Percentiles rank a stretch among this genome's conserved stretches.
These are phyloP conservation scores for Antheraea assamensis DNA, from an alignment of 2,888 invertebrate species.

Conservation along the genomic window DNA sequence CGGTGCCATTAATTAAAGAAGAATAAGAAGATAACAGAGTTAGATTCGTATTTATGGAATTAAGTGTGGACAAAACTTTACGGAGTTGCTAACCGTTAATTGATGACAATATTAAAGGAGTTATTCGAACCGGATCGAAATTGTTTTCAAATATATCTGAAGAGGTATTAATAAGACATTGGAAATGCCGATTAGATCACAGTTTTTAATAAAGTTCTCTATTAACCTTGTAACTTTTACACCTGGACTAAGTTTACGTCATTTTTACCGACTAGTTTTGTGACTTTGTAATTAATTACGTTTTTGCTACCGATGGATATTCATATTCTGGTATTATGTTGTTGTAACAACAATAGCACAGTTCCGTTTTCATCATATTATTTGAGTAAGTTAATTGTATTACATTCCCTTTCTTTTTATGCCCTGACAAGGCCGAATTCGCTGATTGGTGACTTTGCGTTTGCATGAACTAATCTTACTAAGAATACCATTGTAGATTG, in stretches of 20 bases:
- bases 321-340: neutral
- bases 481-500: neutral
- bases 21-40: too few relatives aligned
- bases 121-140: neutral
- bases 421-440: neutral
- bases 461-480: neutral
- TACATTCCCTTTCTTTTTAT: neutral
- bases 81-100: too few relatives aligned
- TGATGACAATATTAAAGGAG: neutral
- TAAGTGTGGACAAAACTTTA: too few relatives aligned
- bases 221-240: conserved; percentile 20
- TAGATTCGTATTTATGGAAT: too few relatives aligned
- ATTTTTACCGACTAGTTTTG: conserved; percentile 7
- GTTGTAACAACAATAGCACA: neutral
- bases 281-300: conserved; percentile 11
- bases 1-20: too few relatives aligned
- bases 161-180: conserved; percentile 14
- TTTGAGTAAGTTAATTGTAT: neutral
- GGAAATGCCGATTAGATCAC: conserved; percentile 27
- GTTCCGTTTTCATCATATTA: neutral
- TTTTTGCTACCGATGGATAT: neutral
- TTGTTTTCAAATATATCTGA: neutral
- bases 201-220: conserved; percentile 34
- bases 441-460: neutral
- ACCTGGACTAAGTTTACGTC: conserved; percentile 13